These are phyloP conservation scores for Megalonaias nervosa DNA, from an alignment of 1,140 invertebrate genomes.

Conservation along the genomic window DNA sequence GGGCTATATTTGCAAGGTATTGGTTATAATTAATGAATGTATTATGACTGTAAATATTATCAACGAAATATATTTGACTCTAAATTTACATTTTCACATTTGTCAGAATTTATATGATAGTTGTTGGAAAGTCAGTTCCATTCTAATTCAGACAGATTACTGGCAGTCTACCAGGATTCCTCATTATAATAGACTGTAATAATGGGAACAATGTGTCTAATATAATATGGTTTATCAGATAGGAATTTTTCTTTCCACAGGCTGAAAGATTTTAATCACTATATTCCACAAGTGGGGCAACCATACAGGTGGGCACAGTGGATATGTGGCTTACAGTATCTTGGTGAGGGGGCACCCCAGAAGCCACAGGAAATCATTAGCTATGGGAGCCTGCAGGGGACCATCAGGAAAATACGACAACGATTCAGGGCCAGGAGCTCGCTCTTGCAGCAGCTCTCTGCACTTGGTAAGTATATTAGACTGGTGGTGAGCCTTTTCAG, in stretches of 20 bases:
- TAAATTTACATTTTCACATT: too few relatives aligned
- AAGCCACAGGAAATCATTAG: conserved; percentile 51
- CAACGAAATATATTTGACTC: too few relatives aligned
- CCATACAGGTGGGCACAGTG: conserved; percentile 93
- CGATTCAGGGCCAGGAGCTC: conserved; percentile 82
- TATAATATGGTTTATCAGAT: background rate
- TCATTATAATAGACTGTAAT: background rate
- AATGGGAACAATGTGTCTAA: background rate
- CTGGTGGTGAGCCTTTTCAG: too few relatives aligned
- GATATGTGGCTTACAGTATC: conserved; percentile 88
- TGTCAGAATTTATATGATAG: too few relatives aligned
- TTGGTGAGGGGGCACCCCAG: conserved; percentile 65
- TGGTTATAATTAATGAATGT: too few relatives aligned
- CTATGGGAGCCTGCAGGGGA: conserved; percentile 65
- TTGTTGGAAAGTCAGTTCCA: background rate
- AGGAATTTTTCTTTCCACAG: conserved; percentile 41
- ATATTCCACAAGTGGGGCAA: conserved; percentile 77
- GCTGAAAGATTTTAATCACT: conserved; percentile 75
- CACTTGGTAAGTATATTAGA: conserved; percentile 76
- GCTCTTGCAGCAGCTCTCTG: conserved; percentile 82
- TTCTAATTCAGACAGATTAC: background rate
- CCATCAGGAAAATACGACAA: conserved; percentile 78
- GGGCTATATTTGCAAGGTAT: too few relatives aligned
- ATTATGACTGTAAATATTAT: too few relatives aligned
- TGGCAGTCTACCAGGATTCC: background rate